Evolutionary conservation across 2,113 vertebrate genomes (phyloP), one percentile per base, ranked within the genome.

Genomic region (Capreolus pygargus): DNA sequence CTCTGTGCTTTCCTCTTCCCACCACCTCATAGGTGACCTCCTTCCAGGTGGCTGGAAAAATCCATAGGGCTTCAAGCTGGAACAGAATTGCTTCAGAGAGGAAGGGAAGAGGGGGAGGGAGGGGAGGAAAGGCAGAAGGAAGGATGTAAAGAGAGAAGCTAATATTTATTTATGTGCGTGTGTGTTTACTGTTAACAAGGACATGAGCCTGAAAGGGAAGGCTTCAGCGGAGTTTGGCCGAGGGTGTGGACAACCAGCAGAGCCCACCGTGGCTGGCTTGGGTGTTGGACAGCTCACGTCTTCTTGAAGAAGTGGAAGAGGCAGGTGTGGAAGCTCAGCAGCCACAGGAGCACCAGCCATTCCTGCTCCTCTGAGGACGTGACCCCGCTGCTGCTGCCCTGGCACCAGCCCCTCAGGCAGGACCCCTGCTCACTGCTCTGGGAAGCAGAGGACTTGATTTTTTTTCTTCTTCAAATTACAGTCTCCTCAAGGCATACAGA

Each of bases 261-360:
- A 55, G 47, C 19, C 33, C 27, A 17, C 19, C 0, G 5, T 9
- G 21, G 19, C 60, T 7, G n/a, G 25, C 33, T 3, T 82, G 57
- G 76, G 76, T 11, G 0, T 23, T 11, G 19, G 11, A 43, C 28
- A 12, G 25, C 27, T 21, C 54, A 30, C 0, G 1, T 54, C 19
- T 76, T 21, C 64, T 86, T 67, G 7, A 33, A 43, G 52, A 47
- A 45, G 39, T 5, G 0, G 8, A 28, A 58, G 33, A 30, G 23
- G 23, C 11, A 30, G 64, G 16, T 16, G 25, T 86, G 23, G 52
- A 60, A 36, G 28, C 36, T 45, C 39, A 11, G 7, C 6, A 16
- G 64, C 64, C 13, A 1, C n/a, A 83, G 47, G 10, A 14, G 21
- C 27, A 55, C 13, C 76, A 81, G 39, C 30, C 30, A 47, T 12